A percentile compares a stretch with the other conserved stretches of the same genome.
Evolutionary conservation across 2,888 invertebrate genomes (phyloP).

Genomic region (Cenopis cana): DNA sequence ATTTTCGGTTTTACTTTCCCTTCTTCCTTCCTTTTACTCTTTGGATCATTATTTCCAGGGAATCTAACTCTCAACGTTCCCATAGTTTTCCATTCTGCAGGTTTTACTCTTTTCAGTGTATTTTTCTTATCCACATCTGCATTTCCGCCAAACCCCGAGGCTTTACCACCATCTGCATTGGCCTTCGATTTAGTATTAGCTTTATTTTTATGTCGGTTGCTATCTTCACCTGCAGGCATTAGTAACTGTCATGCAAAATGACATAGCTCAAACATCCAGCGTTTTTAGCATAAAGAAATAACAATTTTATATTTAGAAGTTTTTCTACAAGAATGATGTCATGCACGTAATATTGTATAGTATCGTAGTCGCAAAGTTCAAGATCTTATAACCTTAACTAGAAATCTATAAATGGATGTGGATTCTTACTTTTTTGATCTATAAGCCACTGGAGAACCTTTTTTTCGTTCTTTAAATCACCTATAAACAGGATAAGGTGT

Average conservation of each 20-base stretch:
- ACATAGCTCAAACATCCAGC: constrained; percentile 84
- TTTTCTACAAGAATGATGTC: constrained; percentile 79
- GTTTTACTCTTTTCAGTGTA: constrained; percentile 54
- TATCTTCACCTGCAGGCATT: constrained; percentile 87
- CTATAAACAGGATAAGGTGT: constrained; percentile 86
- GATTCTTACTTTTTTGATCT: constrained; percentile 97
- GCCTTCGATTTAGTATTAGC: constrained; percentile 79
- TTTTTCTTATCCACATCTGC: constrained; percentile 54
- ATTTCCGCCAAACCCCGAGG: constrained; percentile 66
- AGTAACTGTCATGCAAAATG: constrained; percentile 86
- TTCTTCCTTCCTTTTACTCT: constrained; percentile 48
- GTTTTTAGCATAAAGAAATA: constrained; percentile 76
- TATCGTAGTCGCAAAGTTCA: constrained; percentile 56
- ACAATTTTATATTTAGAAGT: constrained; percentile 61
- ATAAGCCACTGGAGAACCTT: constrained; percentile 98
- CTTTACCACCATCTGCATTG: constrained; percentile 81
- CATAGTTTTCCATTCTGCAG: constrained; percentile 64
- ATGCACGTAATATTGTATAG: constrained; percentile 77
- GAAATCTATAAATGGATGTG: constrained; percentile 80
- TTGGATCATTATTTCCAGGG: constrained; percentile 52
- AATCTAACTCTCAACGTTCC: constrained; percentile 69
- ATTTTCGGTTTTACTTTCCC: constrained; percentile 46
- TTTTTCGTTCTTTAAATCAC: constrained; percentile 97
- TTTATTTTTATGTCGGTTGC: constrained; percentile 77
- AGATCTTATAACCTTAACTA: constrained; percentile 58